Evolutionary conservation across 2,797 vertebrate species (phyloP).

Genomic region (Crypturellus tataupa): DNA sequence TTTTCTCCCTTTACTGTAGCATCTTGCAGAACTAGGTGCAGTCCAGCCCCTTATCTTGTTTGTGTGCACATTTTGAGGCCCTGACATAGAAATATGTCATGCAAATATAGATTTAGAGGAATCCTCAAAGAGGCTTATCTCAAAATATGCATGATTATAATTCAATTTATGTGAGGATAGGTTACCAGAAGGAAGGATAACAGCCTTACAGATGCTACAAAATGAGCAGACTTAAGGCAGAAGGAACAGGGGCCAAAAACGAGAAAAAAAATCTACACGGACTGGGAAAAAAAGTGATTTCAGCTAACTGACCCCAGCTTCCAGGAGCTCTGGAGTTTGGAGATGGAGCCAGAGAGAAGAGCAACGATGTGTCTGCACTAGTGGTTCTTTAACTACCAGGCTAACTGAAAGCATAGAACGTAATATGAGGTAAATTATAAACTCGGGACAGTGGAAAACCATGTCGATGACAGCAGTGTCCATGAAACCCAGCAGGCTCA

Average conservation of each 20-base stretch:
- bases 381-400: not conserved
- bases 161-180: not conserved
- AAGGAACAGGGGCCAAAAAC: not conserved
- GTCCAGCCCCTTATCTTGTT: not conserved
- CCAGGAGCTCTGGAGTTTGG: not conserved
- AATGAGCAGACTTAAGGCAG: not conserved
- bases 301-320: not conserved
- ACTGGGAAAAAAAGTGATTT: not conserved
- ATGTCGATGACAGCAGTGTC: not conserved
- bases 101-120: not conserved
- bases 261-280: not conserved
- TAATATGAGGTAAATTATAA: not conserved
- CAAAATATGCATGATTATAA: not conserved
- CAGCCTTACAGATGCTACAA: not conserved
- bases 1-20: not conserved
- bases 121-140: not conserved
- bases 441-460: not conserved
- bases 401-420: not conserved
- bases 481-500: not conserved
- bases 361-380: not conserved
- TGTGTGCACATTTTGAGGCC: not conserved
- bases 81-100: not conserved
- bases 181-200: not conserved
- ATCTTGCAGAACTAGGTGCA: not conserved
- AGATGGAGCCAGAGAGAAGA: not conserved